Percentiles rank a stretch among this genome's conserved stretches.
These are phyloP conservation scores for Limanda limanda DNA, from an alignment of 2,113 vertebrate genomes.

Conservation along the genomic window DNA sequence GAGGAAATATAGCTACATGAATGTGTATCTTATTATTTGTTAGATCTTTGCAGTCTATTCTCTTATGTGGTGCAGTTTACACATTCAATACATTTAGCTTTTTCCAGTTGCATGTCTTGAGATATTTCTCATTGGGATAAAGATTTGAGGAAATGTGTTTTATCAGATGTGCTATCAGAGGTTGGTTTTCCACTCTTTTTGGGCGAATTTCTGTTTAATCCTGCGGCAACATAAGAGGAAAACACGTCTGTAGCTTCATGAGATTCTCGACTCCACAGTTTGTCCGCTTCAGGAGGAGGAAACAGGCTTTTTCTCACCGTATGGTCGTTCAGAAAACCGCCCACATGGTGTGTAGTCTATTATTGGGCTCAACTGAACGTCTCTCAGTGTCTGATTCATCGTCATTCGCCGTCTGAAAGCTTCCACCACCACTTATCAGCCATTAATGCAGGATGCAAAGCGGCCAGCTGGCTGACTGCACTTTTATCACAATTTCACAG, in stretches of 20 bases:
- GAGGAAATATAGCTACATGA: no score
- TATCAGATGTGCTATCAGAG: neutral
- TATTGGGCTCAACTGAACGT: neutral
- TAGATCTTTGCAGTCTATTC: neutral
- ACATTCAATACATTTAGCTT: neutral
- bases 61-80: neutral
- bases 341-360: conserved; percentile 1
- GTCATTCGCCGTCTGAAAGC: conserved; percentile 23
- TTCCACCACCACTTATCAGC: neutral
- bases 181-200: no score
- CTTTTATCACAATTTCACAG: conserved; percentile 85
- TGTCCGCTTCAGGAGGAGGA: no score
- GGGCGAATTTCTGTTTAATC: no score
- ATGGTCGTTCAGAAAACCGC: neutral
- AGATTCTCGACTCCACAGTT: no score
- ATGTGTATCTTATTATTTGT: neutral
- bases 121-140: neutral
- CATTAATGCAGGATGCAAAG: conserved; percentile 9
- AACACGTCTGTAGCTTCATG: no score
- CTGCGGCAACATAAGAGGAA: no score
- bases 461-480: neutral
- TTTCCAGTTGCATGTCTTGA: neutral
- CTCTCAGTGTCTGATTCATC: conserved; percentile 18
- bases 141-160: neutral
- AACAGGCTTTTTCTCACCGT: no score